A percentile compares a stretch with the other conserved stretches of the same genome.
phyloP scores from a whole-genome alignment of 1,140 invertebrate species.

The Palaemon carinicauda region DNA sequence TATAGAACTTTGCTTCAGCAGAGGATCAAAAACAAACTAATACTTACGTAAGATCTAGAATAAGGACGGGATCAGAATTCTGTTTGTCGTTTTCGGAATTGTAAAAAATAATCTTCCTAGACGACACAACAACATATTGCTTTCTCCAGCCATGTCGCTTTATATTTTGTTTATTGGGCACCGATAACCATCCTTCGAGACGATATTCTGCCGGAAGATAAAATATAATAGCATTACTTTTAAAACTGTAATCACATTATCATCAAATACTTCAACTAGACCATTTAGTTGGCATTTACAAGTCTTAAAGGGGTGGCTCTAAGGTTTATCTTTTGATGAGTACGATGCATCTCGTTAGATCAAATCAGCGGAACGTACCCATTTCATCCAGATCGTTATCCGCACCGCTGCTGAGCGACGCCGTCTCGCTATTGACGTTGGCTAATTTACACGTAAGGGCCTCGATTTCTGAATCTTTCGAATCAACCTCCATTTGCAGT shows the following conservation, averaged over 20 bases:
- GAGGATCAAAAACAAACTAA: background rate
- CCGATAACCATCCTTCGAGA: slow-evolving; percentile 94
- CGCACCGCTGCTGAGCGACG: slow-evolving; percentile 84
- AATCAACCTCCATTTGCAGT: slow-evolving; percentile 91
- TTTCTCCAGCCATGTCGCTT: slow-evolving; percentile 95
- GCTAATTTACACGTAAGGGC: slow-evolving; percentile 80
- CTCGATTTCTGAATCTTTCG: slow-evolving; percentile 96
- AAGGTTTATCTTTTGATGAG: no score
- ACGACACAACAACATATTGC: slow-evolving; percentile 96
- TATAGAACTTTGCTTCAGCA: no score
- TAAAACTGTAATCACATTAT: background rate
- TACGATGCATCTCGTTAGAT: no score
- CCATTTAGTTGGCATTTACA: no score
- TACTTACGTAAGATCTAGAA: slow-evolving; percentile 79
- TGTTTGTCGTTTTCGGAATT: slow-evolving; percentile 93
- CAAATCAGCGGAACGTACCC: no score
- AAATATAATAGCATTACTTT: background rate
- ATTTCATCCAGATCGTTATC: slow-evolving; percentile 75
- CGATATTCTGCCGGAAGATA: slow-evolving; percentile 71
- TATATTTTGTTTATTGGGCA: slow-evolving; percentile 96
- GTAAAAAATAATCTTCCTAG: slow-evolving; percentile 97
- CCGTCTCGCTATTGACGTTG: slow-evolving; percentile 84
- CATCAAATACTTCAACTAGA: background rate
- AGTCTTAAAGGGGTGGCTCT: no score
- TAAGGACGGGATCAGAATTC: slow-evolving; percentile 92